Evolutionary conservation across 1,140 invertebrate genomes (phyloP), one percentile per base, ranked within the genome.

Genomic region (Tetramorium parvispinum): DNA sequence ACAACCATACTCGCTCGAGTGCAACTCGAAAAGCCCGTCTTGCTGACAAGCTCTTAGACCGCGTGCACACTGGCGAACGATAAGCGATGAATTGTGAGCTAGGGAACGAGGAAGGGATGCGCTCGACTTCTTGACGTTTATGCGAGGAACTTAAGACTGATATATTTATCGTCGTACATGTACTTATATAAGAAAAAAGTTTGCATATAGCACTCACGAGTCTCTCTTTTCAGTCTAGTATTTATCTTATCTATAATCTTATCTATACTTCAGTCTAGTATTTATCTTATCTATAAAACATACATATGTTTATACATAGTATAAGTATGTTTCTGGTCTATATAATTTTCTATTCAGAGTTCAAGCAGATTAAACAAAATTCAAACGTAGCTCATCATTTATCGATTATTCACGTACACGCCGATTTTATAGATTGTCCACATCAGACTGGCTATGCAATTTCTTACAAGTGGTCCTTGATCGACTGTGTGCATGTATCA

Each of bases 1-100:
- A 85, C 87, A 88, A 88, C 59, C 86, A 78, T 71, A 55, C 43
- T 32, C 51, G 18, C 73, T 76, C 53, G 51, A 37, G 59, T 49
- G 11, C 61, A 37, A n/a, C 18, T 81, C n/a, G 46, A 43, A 81
- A 81, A 68, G 49, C 63, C 21, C 10, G 32, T 68, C 63, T 55
- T n/a, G 40, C 18, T 53, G 77, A 79, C 63, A 79, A 70, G 32
- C 49, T 81, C 78, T 70, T 70, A 81, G 32, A 24, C 63, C 49
- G 78, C 63, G 46, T 81, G 16, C 49, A 66, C 78, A 27, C 16
- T 43, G 63, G 61, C 32, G 13, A 81, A 27, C 7, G 61, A 43
- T 46, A 40, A 61, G 53, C 40, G 37, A 21, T 43, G 57, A 77
- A 63, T 18, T 27, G 57, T 63, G 7, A 78, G 24, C 10, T 46